These are phyloP conservation scores for Sphenodon punctatus DNA, from an alignment of 2,797 vertebrate species.

Conservation along the genomic window DNA sequence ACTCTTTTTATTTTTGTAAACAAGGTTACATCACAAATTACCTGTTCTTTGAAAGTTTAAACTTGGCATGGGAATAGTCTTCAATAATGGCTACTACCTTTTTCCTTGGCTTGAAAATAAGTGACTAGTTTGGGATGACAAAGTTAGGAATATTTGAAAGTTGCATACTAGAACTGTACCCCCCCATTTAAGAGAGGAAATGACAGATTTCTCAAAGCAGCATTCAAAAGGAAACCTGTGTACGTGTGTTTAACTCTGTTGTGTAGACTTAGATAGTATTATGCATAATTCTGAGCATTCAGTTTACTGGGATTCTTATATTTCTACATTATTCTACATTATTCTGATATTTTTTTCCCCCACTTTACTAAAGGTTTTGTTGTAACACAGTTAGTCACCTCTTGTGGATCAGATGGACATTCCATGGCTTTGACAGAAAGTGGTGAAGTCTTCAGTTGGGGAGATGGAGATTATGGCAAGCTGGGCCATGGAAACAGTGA, in stretches of 20 bases:
- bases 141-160: not conserved
- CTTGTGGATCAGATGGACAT: slow-evolving; percentile 85
- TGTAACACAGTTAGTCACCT: slow-evolving; percentile 85
- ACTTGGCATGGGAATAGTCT: not conserved
- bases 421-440: slow-evolving; percentile 87
- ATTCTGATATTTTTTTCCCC: not conserved
- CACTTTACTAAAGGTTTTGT: slow-evolving; percentile 78
- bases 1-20: not conserved
- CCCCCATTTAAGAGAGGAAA: not conserved
- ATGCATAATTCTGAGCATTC: not conserved
- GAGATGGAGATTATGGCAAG: slow-evolving; percentile 87
- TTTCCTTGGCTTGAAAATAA: not conserved
- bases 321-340: not conserved
- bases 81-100: not conserved
- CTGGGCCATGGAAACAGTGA: slow-evolving; percentile 85
- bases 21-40: not conserved
- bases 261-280: not conserved
- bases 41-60: not conserved
- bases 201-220: not conserved
- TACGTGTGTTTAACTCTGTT: not conserved
- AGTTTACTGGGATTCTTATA: not conserved
- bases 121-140: not conserved
- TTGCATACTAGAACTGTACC: not conserved
- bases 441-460: slow-evolving; percentile 87
- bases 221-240: not conserved